phyloP scores from a whole-genome alignment of 2,888 invertebrate species.

The Polydesmus complanatus region DNA sequence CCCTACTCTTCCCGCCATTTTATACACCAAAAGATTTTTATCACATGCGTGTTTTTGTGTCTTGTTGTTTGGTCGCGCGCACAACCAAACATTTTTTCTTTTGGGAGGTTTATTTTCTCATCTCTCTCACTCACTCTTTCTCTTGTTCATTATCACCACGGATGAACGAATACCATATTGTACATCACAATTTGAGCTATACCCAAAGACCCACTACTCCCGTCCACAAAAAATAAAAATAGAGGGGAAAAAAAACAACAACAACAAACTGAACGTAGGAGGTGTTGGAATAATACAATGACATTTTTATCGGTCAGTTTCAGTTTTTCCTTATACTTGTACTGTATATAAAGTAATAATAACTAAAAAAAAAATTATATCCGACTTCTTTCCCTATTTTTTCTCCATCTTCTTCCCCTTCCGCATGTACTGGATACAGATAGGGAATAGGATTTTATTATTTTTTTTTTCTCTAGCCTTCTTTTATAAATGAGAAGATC shows the following conservation, averaged over 20 bases:
- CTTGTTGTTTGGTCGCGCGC: background rate
- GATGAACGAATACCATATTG: background rate
- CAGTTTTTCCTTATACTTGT: background rate
- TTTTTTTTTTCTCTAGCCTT: background rate
- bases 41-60: background rate
- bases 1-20: background rate
- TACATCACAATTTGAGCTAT: no score
- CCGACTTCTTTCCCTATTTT: background rate
- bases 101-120: background rate
- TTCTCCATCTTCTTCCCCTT: background rate
- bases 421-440: background rate
- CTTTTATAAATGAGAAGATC: background rate
- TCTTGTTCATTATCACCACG: background rate
- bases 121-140: no score
- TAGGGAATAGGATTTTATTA: background rate
- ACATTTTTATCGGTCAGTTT: background rate
- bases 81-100: background rate
- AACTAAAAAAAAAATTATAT: no score
- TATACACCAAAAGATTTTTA: background rate
- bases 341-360: no score
- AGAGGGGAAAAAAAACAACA: background rate
- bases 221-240: background rate
- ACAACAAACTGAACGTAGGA: background rate
- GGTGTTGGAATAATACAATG: background rate
- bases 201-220: background rate